Percentiles rank a stretch among this genome's conserved stretches.
Evolutionary conservation across 2,797 vertebrate species (phyloP).

Genomic region (Ataeniobius toweri): DNA sequence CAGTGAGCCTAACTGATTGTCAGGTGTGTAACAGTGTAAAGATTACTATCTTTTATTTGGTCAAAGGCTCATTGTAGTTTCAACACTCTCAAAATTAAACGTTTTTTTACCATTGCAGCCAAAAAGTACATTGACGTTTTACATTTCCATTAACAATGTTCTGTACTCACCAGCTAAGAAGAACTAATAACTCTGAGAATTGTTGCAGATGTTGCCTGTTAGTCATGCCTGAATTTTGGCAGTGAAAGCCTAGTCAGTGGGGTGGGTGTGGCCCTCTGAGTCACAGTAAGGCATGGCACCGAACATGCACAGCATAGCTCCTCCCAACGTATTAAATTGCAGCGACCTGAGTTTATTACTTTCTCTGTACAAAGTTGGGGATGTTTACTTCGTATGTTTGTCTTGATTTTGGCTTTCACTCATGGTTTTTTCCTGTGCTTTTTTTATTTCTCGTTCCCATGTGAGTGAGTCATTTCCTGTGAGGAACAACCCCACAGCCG

Average conservation of each 20-base stretch:
- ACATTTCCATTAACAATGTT: neutral
- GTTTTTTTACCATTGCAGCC: neutral
- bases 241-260: conserved; percentile 27
- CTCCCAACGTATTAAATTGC: conserved; percentile 19
- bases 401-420: conserved; percentile 22
- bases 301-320: conserved; percentile 47
- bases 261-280: conserved; percentile 69
- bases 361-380: conserved; percentile 15
- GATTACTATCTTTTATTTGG: conserved; percentile 25
- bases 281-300: conserved; percentile 51
- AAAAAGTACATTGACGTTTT: neutral
- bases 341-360: conserved; percentile 1
- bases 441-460: conserved; percentile 40
- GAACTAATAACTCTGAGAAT: conserved; percentile 4
- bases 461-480: conserved; percentile 72
- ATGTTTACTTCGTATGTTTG: conserved; percentile 6
- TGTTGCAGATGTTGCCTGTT: conserved; percentile 22
- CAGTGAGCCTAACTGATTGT: conserved; percentile 2
- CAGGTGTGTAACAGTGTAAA: conserved; percentile 25
- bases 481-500: conserved; percentile 41
- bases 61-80: neutral
- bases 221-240: conserved; percentile 38
- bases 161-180: neutral
- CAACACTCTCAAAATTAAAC: neutral
- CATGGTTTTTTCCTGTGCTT: conserved; percentile 23